Percentiles rank a stretch among this genome's conserved stretches.
These are phyloP conservation scores for Automeris io DNA, from an alignment of 2,888 invertebrate species.

Conservation along the genomic window DNA sequence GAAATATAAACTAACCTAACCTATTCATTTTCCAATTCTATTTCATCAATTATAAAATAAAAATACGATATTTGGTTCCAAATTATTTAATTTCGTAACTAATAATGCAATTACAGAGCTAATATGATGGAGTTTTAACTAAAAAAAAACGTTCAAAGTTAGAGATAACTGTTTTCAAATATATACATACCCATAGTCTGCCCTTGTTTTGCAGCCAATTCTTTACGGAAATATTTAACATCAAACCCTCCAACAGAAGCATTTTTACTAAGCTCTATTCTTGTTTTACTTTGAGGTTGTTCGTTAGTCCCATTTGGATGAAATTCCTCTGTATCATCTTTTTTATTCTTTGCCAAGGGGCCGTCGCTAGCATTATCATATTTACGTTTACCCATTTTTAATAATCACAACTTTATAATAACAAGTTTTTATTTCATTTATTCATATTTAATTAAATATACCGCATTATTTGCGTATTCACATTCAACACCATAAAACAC, in stretches of 20 bases:
- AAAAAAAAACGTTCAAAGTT: too few relatives aligned
- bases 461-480: too few relatives aligned
- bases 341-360: constrained; percentile 35
- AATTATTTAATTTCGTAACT: too few relatives aligned
- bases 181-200: constrained; percentile 76
- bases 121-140: too few relatives aligned
- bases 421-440: neutral
- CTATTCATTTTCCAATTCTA: too few relatives aligned
- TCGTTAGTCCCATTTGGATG: constrained; percentile 19
- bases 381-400: constrained; percentile 58
- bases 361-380: constrained; percentile 34
- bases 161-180: too few relatives aligned
- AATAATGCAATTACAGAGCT: too few relatives aligned
- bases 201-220: constrained; percentile 65
- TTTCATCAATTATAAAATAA: too few relatives aligned
- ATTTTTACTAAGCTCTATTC: constrained; percentile 14
- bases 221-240: constrained; percentile 77
- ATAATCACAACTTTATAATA: constrained; percentile 9
- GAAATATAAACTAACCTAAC: too few relatives aligned
- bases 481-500: constrained; percentile 19
- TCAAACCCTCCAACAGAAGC: constrained; percentile 60
- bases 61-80: too few relatives aligned
- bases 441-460: constrained; percentile 1
- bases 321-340: constrained; percentile 22
- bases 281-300: constrained; percentile 43